Base-by-base conservation (phyloP, 2,797 vertebrate genomes). In the Odontamblyopus lacepedii region DNA sequence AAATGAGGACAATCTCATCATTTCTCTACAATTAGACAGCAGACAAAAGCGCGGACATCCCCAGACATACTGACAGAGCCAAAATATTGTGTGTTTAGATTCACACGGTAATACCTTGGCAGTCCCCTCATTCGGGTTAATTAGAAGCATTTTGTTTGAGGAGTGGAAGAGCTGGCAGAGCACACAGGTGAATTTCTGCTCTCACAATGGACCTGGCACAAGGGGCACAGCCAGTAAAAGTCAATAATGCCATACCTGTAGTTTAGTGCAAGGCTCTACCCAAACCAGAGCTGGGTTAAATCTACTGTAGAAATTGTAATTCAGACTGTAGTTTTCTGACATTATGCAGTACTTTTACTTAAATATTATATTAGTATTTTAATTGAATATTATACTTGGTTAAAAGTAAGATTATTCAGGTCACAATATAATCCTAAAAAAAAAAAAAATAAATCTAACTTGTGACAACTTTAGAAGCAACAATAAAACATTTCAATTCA, bases 121-220 rank as follows among this genome's bases (percentile, higher is more conserved):
- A 88, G 78, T 71, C 81, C 67, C 67, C 35, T 74, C 26, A 2
- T 78, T 86, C 85, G 71, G 59, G 69, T 80, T 86, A 86, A 88
- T 92, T 88, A 89, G 67, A 81, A 70, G 73, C n/a, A 78, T 88
- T 89, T 83, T 78, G 80, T 85, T 78, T 83, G 72, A 78, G 70
- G 77, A 83, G 63, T 73, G 62, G 53, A 78, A 73, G 67, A 83
- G 76, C 74, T 78, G 63, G 79, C 79, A 80, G 72, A 74, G 72
- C 78, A 86, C 82, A 89, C 90, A 78, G 81, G 74, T 77, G 89
- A 88, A 84, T 63, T 79, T 70, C 69, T 56, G 60, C 78, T 76
- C 62, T 83, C 70, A 77, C 76, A 82, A 77, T 63, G 61, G 72
- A 82, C 6, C 32, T 55, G 76, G 64, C 65, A 12, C 32, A 63